Percentiles rank a stretch among this genome's conserved stretches.
These are phyloP conservation scores for Lepidurus packardi DNA, from an alignment of 1,140 invertebrate genomes.

Conservation along the genomic window DNA sequence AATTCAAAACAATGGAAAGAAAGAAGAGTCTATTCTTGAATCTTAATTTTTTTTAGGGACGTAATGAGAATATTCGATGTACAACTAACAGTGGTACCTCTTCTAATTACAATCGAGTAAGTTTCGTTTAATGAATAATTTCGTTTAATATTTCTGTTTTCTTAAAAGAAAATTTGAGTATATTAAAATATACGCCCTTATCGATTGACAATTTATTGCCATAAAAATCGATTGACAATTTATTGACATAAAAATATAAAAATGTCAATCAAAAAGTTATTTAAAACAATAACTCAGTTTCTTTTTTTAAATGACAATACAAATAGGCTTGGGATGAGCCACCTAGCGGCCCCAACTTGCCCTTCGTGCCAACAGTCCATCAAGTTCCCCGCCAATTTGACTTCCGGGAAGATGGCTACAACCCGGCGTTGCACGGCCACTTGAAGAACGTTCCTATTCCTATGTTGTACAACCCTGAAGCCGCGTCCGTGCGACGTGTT, in stretches of 20 bases:
- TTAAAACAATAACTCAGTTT: neutral
- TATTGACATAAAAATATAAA: no score
- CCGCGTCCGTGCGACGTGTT: neutral
- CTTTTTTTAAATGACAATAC: neutral
- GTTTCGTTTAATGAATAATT: neutral
- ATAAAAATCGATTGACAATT: no score
- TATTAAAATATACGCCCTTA: no score
- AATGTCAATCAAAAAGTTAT: neutral
- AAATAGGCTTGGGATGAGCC: neutral
- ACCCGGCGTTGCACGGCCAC: neutral
- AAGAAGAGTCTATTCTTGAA: no score
- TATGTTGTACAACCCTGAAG: neutral
- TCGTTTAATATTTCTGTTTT: no score
- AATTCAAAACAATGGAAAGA: neutral
- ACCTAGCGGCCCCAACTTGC: neutral
- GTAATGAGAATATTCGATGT: no score
- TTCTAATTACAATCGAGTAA: neutral
- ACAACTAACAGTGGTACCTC: no score
- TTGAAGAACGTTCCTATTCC: neutral
- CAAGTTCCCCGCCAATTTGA: neutral
- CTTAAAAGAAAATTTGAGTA: no score
- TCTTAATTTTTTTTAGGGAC: no score
- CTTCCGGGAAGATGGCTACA: neutral
- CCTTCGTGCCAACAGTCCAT: neutral
- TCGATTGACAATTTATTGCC: no score